A percentile compares a stretch with the other conserved stretches of the same genome.
phyloP scores from a whole-genome alignment of 2,113 vertebrate genomes.

The Callocephalon fimbriatum region DNA sequence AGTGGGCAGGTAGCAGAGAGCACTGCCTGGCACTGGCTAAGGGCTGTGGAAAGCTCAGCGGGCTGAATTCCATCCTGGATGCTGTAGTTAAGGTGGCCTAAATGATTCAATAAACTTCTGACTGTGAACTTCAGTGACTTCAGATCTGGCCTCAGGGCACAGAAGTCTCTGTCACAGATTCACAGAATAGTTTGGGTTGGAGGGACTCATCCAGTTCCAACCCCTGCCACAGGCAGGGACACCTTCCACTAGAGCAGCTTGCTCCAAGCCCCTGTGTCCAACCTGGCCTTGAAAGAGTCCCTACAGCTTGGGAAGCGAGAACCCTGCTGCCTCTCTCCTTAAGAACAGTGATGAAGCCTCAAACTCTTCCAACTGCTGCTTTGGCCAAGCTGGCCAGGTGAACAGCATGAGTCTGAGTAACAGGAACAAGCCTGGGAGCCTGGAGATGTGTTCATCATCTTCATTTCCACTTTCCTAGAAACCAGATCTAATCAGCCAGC shows the following conservation, averaged over 20 bases:
- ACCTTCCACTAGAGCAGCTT: neutral
- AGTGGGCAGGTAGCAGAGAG: neutral
- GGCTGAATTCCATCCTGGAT: neutral
- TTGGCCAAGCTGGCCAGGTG: neutral
- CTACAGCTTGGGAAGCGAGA: neutral
- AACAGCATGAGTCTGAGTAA: neutral
- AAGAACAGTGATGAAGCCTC: neutral
- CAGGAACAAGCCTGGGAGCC: neutral
- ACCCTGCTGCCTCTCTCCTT: neutral
- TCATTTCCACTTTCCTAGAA: neutral
- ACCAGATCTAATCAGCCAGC: neutral
- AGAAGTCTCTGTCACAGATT: neutral
- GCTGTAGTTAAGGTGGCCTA: neutral
- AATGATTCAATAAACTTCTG: neutral
- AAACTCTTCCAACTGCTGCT: neutral
- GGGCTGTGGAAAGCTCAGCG: neutral
- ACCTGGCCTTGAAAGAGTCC: neutral
- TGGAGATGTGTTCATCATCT: neutral
- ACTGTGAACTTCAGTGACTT: neutral
- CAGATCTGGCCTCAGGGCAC: neutral
- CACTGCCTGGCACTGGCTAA: rapidly evolving
- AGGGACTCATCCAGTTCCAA: neutral
- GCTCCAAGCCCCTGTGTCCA: neutral
- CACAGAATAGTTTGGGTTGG: neutral
- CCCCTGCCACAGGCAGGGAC: neutral